Evolutionary conservation across 2,888 invertebrate species (phyloP).

Genomic region (Myopa testacea): DNA sequence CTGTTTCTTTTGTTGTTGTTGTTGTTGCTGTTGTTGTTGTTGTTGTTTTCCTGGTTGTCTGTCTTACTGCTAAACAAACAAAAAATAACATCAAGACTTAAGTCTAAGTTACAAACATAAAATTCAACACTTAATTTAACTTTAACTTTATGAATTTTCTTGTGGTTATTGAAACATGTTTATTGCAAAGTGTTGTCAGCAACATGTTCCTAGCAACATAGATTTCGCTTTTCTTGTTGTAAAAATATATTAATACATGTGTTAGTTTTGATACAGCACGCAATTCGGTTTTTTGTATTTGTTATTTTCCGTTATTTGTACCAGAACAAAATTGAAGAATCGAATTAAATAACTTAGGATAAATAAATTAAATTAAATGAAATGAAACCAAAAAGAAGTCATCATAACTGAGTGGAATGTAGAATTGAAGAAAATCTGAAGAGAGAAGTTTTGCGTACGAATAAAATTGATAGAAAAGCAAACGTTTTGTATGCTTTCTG

Average conservation of each 20-base stretch:
- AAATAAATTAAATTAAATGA: no score
- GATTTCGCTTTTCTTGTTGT: neutral
- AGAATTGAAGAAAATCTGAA: no score
- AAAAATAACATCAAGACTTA: conserved; percentile 7
- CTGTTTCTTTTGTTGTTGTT: conserved; percentile 1
- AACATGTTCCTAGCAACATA: no score
- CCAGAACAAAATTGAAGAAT: neutral
- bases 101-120: conserved; percentile 23
- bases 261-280: neutral
- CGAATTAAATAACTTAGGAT: neutral
- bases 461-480: no score
- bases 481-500: no score
- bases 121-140: conserved; percentile 30
- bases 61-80: neutral
- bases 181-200: no score
- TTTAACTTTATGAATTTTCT: neutral
- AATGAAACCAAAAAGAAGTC: no score
- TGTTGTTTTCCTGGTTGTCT: neutral
- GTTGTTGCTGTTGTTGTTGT: conserved; percentile 2
- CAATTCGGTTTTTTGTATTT: neutral
- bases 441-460: no score
- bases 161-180: neutral
- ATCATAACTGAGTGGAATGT: no score
- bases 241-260: neutral
- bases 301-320: neutral